Conservation (phyloP, 2,888 invertebrate species). For the Plagodis dolabraria region DNA sequence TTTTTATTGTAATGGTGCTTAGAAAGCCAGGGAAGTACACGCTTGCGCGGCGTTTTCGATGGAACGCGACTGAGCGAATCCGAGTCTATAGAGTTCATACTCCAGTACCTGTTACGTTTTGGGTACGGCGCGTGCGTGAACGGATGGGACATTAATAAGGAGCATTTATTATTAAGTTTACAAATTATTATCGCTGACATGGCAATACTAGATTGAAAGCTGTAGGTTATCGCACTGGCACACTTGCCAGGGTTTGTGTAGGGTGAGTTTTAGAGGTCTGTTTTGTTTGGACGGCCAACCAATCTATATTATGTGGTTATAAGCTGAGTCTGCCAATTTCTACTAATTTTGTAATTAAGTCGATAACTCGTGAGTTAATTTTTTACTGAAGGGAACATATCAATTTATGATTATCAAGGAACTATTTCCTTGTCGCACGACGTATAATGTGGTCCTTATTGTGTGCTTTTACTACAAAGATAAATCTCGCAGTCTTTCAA, state of each 20-base stretch:
- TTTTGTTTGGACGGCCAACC: no score
- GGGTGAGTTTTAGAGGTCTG: not conserved
- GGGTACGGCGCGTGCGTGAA: slow-evolving; percentile 60
- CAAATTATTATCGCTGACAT: slow-evolving; percentile 44
- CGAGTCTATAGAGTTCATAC: slow-evolving; percentile 51
- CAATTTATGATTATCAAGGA: no score
- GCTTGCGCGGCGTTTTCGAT: slow-evolving; percentile 64
- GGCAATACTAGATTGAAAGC: slow-evolving; percentile 25
- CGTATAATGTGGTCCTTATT: no score
- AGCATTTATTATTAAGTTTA: slow-evolving; percentile 53
- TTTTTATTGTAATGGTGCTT: slow-evolving; percentile 35
- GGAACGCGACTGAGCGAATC: slow-evolving; percentile 67
- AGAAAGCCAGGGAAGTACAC: slow-evolving; percentile 51
- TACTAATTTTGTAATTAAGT: no score
- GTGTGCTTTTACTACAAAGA: no score
- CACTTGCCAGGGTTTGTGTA: slow-evolving; percentile 18
- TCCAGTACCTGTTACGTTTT: slow-evolving; percentile 64
- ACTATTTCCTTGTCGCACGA: no score
- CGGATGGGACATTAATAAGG: slow-evolving; percentile 19
- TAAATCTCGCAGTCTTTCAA: no score
- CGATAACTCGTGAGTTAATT: no score
- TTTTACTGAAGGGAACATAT: no score
- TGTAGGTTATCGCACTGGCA: slow-evolving; percentile 11
- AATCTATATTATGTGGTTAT: no score
- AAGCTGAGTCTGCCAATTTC: no score